Evolutionary conservation across 2,113 vertebrate genomes (phyloP).

Genomic region (Chaetodon auriga): DNA sequence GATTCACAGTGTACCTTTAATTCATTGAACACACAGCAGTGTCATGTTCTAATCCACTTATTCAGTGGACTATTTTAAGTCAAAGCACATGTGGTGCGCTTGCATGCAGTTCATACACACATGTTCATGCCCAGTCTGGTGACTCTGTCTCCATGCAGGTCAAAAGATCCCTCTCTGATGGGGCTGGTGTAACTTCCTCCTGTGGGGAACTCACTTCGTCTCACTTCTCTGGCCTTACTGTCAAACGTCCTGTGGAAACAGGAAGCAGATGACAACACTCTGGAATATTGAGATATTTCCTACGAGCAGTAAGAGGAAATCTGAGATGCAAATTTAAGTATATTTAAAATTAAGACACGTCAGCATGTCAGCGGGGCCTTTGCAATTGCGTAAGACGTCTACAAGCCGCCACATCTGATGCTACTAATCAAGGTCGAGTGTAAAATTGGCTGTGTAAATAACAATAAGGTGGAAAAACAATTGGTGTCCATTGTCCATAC

Average conservation of each 20-base stretch:
- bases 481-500: too few relatives aligned
- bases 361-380: background rate
- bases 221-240: slow-evolving; percentile 86
- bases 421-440: too few relatives aligned
- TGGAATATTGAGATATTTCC: slow-evolving; percentile 7
- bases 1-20: slow-evolving; percentile 87
- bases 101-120: slow-evolving; percentile 78
- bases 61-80: too few relatives aligned
- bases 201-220: slow-evolving; percentile 83
- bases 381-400: background rate
- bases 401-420: background rate
- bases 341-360: background rate
- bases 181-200: slow-evolving; percentile 86
- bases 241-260: slow-evolving; percentile 86
- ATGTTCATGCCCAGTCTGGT: slow-evolving; percentile 92
- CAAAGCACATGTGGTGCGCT: background rate
- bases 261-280: slow-evolving; percentile 16
- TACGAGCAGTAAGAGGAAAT: background rate
- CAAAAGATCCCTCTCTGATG: slow-evolving; percentile 88
- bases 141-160: slow-evolving; percentile 91
- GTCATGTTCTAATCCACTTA: background rate
- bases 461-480: too few relatives aligned
- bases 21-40: slow-evolving; percentile 12
- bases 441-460: too few relatives aligned
- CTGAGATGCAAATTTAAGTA: background rate